A percentile compares a stretch with the other conserved stretches of the same genome.
phyloP scores from a whole-genome alignment of 2,797 vertebrate species.

The Phrynocephalus forsythii region DNA sequence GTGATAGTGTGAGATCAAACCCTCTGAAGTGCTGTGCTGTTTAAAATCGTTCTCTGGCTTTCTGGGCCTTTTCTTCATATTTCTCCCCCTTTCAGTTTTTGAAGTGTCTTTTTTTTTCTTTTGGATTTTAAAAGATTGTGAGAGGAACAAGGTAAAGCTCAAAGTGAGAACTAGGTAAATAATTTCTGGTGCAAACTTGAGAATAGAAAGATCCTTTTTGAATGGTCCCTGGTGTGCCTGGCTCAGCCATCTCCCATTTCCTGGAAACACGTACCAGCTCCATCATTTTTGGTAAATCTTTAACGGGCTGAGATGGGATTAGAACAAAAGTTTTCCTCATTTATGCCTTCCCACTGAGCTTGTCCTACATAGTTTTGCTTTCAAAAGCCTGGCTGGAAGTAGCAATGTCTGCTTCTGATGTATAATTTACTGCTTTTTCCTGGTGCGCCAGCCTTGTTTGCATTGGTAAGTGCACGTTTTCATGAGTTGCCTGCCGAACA shows the following conservation, averaged over 20 bases:
- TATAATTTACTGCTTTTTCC: conserved; percentile 64
- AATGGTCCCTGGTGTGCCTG: fast-evolving
- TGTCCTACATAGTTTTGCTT: conserved; percentile 34
- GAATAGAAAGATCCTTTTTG: not conserved
- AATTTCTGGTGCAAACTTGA: not conserved
- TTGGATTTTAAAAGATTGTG: not conserved
- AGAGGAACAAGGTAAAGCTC: not conserved
- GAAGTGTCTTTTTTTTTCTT: not conserved
- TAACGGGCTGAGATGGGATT: not conserved
- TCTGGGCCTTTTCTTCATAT: not conserved
- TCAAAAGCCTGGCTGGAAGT: conserved; percentile 53
- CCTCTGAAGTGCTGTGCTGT: fast-evolving
- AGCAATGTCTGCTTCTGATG: conserved; percentile 56
- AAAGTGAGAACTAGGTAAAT: not conserved
- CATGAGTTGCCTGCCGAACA: conserved; percentile 42
- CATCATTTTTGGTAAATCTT: fast-evolving
- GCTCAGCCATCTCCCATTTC: fast-evolving
- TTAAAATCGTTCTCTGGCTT: not conserved
- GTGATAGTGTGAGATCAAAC: not conserved
- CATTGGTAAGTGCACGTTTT: conserved; percentile 62
- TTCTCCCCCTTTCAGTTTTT: not conserved
- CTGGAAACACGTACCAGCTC: fast-evolving
- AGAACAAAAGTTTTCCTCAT: not conserved
- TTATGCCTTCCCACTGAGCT: conserved; percentile 31
- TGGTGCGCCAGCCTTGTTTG: conserved; percentile 59